Base-by-base conservation (phyloP, 2,888 invertebrate species). In the Prosapia bicincta region DNA sequence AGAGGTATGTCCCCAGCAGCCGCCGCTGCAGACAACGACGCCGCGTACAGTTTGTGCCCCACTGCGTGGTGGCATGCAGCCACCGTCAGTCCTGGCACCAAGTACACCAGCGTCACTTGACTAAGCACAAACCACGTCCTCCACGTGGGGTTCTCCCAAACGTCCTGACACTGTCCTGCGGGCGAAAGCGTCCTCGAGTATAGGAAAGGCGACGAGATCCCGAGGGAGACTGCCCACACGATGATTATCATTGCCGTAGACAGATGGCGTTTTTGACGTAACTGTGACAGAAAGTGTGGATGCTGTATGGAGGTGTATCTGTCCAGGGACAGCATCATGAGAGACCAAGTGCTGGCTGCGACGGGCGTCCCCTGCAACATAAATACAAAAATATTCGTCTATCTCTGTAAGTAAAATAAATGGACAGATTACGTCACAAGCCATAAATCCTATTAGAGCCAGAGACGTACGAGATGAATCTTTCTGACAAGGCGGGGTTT, bases 261-360 rank as follows among this genome's bases (percentile, higher is more conserved):
- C 13, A 76, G 69, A 67, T 76, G 78, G 5, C 77, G 85, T 9
- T 90, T 89, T n/a, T 89, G 86, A 26, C 89, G 88, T 69, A 90
- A 84, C 78, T 90, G 88, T 0, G 89, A 84, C 82, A 89, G 83
- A 23, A 86, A 84, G 1, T 90, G 86, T 5, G 93, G 92, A 82
- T 93, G 91, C 81, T 91, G 90, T 72, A 94, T 91, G n/a, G 93
- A 92, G n/a, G 92, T 89, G 85, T 92, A 93, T n/a, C 94, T 89
- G 86, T 94, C 94, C 66, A 94, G 87, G 2, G 93, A 92, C 81
- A 94, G 88, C 81, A 92, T 91, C 82, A 93, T 91, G 83, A 94
- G 88, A 0, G 93, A 93, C 79, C 93, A 85, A 5, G 93, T 93
- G 82, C 93, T 93, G 6, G 93, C 93, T 25, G 93, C 91, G 76